These are phyloP conservation scores for Saguinus midas DNA, from an alignment of 2,113 vertebrate genomes.

Conservation along the genomic window DNA sequence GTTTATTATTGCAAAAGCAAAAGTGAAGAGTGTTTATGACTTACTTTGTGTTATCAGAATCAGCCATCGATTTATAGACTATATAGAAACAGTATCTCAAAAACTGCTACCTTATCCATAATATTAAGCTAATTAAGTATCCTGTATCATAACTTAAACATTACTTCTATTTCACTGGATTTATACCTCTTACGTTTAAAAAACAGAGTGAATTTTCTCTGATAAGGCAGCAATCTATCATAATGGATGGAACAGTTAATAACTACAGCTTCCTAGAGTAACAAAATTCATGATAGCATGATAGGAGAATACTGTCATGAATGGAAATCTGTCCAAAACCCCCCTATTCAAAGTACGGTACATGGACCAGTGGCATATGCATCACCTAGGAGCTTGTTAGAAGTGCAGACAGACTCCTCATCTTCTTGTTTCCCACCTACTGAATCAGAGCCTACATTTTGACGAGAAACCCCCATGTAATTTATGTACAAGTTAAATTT, in stretches of 20 bases:
- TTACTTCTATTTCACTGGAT: background rate
- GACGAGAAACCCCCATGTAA: background rate
- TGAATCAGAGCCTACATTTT: background rate
- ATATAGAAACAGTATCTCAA: background rate
- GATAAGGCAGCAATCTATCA: background rate
- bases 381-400: background rate
- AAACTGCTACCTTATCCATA: background rate
- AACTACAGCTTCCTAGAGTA: background rate
- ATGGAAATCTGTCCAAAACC: constrained; percentile 6
- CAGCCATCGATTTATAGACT: background rate
- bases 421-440: background rate
- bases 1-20: background rate
- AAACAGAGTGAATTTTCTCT: background rate
- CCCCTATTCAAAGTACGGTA: background rate
- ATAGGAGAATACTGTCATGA: background rate
- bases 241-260: background rate
- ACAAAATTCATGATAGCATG: background rate
- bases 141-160: background rate
- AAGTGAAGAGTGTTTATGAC: background rate
- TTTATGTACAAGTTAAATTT: background rate
- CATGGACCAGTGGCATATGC: background rate
- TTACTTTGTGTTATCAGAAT: background rate
- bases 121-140: background rate
- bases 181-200: constrained; percentile 21
- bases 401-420: background rate